These are phyloP conservation scores for Himantopus leucocephalus DNA, from an alignment of 2,113 vertebrate genomes.

Conservation along the genomic window DNA sequence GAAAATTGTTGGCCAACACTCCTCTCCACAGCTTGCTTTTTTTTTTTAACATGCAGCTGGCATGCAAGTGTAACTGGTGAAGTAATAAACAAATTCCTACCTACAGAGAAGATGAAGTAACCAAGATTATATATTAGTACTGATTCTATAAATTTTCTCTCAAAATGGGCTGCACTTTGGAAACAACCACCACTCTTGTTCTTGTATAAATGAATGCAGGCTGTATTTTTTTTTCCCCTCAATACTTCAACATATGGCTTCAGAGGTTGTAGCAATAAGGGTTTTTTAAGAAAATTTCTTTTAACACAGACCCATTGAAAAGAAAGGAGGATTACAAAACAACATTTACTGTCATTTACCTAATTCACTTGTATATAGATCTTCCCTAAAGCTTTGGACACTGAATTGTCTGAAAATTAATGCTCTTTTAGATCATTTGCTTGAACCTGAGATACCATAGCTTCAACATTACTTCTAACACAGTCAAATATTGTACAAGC, in stretches of 20 bases:
- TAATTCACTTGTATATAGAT: neutral
- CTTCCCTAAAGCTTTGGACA: neutral
- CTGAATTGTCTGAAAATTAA: neutral
- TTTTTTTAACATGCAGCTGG: neutral
- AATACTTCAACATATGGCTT: neutral
- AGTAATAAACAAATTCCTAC: neutral
- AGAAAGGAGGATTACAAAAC: neutral
- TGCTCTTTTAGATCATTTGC: neutral
- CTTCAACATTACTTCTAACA: neutral
- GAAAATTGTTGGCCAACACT: neutral
- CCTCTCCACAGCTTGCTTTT: neutral
- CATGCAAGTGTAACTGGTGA: neutral
- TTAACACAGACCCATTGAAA: neutral
- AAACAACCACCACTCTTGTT: neutral
- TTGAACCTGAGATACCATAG: neutral
- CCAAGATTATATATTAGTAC: neutral
- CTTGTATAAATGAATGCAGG: neutral
- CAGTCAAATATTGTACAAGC: accelerated
- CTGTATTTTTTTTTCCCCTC: accelerated
- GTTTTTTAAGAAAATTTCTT: neutral
- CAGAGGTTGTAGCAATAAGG: accelerated
- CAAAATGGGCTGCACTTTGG: neutral
- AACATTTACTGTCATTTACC: neutral
- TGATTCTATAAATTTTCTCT: neutral
- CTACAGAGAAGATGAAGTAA: neutral